These are phyloP conservation scores for Melanostigma gelatinosum DNA, from an alignment of 2,113 vertebrate genomes.

Conservation along the genomic window DNA sequence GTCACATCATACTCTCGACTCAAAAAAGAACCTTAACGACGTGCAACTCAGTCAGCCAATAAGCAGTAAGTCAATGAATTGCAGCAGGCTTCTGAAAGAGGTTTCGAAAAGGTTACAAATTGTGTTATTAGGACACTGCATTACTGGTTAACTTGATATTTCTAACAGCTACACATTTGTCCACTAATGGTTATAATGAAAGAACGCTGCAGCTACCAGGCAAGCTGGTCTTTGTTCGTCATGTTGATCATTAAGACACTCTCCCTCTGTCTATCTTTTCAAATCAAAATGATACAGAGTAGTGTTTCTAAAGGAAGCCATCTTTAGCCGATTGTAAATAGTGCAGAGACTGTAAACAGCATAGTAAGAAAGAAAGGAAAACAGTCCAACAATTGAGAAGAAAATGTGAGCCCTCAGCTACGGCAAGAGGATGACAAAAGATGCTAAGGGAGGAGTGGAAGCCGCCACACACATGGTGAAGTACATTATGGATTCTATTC, in stretches of 20 bases:
- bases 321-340: not conserved
- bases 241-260: not conserved
- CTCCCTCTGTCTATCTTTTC: not conserved
- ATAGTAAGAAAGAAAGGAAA: not conserved
- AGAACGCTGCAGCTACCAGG: slow-evolving; percentile 1
- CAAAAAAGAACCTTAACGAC: not conserved
- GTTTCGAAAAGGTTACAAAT: not conserved
- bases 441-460: slow-evolving; percentile 40
- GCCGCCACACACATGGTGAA: slow-evolving; percentile 21
- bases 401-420: slow-evolving; percentile 21
- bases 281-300: not conserved
- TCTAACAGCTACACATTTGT: not conserved
- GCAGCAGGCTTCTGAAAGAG: not conserved
- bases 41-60: not conserved
- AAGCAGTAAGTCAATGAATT: not conserved
- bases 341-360: not conserved
- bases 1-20: not conserved
- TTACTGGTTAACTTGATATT: not conserved
- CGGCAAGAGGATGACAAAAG: slow-evolving; percentile 62
- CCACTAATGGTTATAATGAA: not conserved
- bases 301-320: not conserved
- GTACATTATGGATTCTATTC: slow-evolving; percentile 19
- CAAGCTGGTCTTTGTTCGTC: not conserved
- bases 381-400: not conserved
- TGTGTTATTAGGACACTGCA: not conserved